phyloP scores from a whole-genome alignment of 2,888 invertebrate genomes.

The Flabesymbios commensalis region DNA sequence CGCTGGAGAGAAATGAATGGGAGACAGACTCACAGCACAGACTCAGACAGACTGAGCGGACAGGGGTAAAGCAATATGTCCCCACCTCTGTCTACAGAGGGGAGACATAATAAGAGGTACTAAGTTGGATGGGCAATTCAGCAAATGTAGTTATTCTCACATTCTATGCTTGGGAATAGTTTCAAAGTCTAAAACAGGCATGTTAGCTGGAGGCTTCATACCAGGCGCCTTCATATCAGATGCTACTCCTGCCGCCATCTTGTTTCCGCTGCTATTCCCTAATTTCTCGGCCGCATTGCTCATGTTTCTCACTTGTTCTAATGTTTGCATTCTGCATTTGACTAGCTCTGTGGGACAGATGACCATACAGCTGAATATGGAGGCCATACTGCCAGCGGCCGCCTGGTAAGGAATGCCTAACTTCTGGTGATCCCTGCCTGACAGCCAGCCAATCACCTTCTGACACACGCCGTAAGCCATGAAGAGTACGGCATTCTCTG shows the following conservation, averaged over 20 bases:
- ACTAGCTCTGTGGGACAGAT: slow-evolving; percentile 96
- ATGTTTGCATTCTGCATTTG: slow-evolving; percentile 94
- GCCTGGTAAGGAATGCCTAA: slow-evolving; percentile 45
- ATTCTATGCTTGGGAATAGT: neutral
- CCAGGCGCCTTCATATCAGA: no score
- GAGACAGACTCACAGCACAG: no score
- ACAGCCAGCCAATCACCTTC: slow-evolving; percentile 70
- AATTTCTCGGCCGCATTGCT: neutral
- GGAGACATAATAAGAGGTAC: no score
- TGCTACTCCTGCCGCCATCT: no score
- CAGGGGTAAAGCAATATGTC: no score
- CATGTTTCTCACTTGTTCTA: neutral
- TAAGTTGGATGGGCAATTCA: no score
- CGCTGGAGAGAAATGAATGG: no score
- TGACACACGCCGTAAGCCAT: slow-evolving; percentile 95
- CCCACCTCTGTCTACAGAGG: no score
- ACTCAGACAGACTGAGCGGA: no score
- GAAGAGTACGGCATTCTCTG: slow-evolving; percentile 96
- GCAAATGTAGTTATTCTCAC: no score
- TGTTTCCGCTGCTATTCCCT: neutral
- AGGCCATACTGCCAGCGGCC: slow-evolving; percentile 81
- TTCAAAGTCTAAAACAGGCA: neutral
- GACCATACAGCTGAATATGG: slow-evolving; percentile 94
- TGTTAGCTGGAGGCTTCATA: neutral
- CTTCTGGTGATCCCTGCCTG: slow-evolving; percentile 30